phyloP scores from a whole-genome alignment of 1,140 invertebrate species.

The Drosophila sucinea region DNA sequence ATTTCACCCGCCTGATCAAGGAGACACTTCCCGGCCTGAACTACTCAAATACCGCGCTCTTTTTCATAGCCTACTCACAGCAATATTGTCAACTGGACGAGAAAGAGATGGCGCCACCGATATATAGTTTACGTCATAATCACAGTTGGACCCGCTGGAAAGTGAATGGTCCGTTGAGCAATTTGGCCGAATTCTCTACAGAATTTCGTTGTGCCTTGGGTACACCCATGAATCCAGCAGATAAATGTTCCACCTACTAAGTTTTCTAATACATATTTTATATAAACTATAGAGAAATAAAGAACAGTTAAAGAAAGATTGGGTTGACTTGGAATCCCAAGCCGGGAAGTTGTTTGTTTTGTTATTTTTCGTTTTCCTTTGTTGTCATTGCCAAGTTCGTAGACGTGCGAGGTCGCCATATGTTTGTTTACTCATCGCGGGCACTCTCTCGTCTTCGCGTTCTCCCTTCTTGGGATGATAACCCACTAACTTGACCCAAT shows the following conservation, averaged over 20 bases:
- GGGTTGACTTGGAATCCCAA: background rate
- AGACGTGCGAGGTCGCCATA: slow-evolving; percentile 37
- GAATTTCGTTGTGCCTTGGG: slow-evolving; percentile 69
- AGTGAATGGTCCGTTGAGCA: slow-evolving; percentile 69
- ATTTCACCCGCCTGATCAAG: slow-evolving; percentile 46
- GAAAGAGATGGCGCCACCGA: slow-evolving; percentile 56
- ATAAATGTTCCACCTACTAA: slow-evolving; percentile 72
- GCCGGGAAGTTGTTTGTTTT: slow-evolving; percentile 11
- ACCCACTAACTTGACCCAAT: slow-evolving; percentile 67
- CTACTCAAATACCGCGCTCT: slow-evolving; percentile 85
- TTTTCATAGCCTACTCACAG: slow-evolving; percentile 89
- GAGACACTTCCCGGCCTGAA: slow-evolving; percentile 70
- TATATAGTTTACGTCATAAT: slow-evolving; percentile 52
- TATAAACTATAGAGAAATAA: background rate
- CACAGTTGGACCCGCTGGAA: slow-evolving; percentile 52
- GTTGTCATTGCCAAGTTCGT: slow-evolving; percentile 44
- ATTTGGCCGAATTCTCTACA: slow-evolving; percentile 58
- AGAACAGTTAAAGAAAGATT: background rate
- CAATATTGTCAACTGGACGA: slow-evolving; percentile 48
- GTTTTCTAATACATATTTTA: too few species aligned
- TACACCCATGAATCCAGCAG: slow-evolving; percentile 67
- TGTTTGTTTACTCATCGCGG: slow-evolving; percentile 65
- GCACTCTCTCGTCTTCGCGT: slow-evolving; percentile 18
- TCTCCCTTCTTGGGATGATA: slow-evolving; percentile 43
- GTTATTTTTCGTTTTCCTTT: background rate